Base-by-base conservation (phyloP, 2,797 vertebrate genomes). In the Octomys mimax region DNA sequence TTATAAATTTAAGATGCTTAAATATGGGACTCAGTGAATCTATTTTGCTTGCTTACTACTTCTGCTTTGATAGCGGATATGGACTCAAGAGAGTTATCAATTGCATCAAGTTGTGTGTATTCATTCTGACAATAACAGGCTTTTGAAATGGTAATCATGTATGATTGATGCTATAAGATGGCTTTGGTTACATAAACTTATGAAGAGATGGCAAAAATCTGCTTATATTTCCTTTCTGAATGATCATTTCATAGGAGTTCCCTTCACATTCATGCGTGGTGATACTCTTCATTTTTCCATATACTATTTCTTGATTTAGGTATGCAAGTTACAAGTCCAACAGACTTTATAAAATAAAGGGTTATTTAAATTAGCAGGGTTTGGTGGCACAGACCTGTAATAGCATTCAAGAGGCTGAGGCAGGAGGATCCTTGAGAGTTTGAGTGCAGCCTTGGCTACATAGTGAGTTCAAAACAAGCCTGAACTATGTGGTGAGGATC, bases 141-240 rank as follows among this genome's bases (percentile, higher is more conserved):
- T 59, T 92, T 80, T 90, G 16, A 90, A 85, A 5, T 94, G 28
- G 14, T 91, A 21, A 62, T 92, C 21, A 70, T 24, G n/a, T n/a
- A 91, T 71, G 14, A 86, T 2, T 26, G 6, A 94, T 52, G 16
- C 57, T 42, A 75, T 26, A 80, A 42, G n/a, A 86, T 79, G 61
- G 1, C 28, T 95, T 21, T 70, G 42, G 33, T 77, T 87, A 87
- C 5, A 73, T 24, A 24, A 46, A 39, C 86, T 66, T 66, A 13
- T 82, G 14, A 33, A 57, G 18, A 82, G 61, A 66, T 31, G 7
- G 0, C 1, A 75, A 78, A 80, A 80, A 92, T 64, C 0, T 82
- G 2, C 18, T 75, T 57, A 2, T 52, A 1, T 4, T 95, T 57
- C 9, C 52, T 61, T 92, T 62, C 59, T 78, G 11, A 13, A 36